Percentiles rank a stretch among this genome's conserved stretches.
Conservation (phyloP, 2,888 invertebrate genomes). For the Didymodactylos carnosus region DNA sequence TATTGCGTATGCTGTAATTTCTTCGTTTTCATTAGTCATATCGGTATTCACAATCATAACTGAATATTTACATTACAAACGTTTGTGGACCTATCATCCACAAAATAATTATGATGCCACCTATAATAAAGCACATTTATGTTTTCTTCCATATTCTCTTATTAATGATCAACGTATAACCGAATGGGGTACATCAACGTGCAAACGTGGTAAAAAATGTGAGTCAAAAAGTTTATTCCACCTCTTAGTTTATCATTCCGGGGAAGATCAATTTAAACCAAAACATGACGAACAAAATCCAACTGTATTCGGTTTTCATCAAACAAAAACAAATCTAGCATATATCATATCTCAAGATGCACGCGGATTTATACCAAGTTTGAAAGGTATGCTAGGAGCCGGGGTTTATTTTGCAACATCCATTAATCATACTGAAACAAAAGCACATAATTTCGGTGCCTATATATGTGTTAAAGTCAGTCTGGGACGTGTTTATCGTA, state of each 20-base stretch:
- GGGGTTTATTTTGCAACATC: neutral
- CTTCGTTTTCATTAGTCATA: neutral
- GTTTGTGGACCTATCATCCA: neutral
- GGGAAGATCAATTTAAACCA: neutral
- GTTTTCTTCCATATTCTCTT: neutral
- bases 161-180: neutral
- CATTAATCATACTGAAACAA: neutral
- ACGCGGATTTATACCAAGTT: neutral
- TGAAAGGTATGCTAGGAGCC: neutral
- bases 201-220: neutral
- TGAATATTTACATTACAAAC: neutral
- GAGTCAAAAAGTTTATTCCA: neutral
- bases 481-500: neutral
- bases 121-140: too few relatives aligned
- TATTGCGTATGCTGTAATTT: neutral
- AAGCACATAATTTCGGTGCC: neutral
- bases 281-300: neutral
- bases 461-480: neutral
- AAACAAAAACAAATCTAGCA: neutral
- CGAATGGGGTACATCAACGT: neutral
- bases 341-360: neutral
- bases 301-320: neutral
- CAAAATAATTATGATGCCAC: neutral
- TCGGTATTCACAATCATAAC: neutral
- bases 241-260: neutral